phyloP scores from a whole-genome alignment of 2,797 vertebrate genomes.

The Bradypodion pumilum region DNA sequence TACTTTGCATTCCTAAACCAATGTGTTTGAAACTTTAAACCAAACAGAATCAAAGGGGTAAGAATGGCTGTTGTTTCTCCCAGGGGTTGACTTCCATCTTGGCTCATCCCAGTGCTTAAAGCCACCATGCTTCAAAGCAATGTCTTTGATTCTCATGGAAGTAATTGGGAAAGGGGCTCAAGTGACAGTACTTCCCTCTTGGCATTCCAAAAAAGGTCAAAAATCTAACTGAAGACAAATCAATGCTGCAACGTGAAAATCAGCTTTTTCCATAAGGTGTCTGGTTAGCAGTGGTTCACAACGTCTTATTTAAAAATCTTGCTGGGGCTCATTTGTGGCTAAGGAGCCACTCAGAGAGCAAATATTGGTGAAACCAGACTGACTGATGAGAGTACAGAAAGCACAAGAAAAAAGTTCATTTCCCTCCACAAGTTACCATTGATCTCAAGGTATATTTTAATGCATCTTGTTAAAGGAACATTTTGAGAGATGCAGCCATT shows the following conservation, averaged over 20 bases:
- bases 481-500: slow-evolving; percentile 35
- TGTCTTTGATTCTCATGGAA: slow-evolving; percentile 51
- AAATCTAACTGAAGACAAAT: slow-evolving; percentile 30
- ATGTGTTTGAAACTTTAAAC: slow-evolving; percentile 63
- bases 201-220: slow-evolving; percentile 49
- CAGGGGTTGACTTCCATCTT: slow-evolving; percentile 34
- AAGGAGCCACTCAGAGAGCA: neutral
- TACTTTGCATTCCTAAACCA: slow-evolving; percentile 58
- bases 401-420: slow-evolving; percentile 25
- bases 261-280: slow-evolving; percentile 37
- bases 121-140: slow-evolving; percentile 55
- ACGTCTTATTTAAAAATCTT: neutral
- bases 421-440: slow-evolving; percentile 38
- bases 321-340: neutral
- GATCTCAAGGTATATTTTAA: slow-evolving; percentile 51
- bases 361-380: neutral
- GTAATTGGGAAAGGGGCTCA: slow-evolving; percentile 22
- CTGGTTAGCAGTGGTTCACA: neutral
- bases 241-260: neutral
- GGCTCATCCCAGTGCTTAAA: slow-evolving; percentile 35
- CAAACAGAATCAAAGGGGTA: slow-evolving; percentile 56
- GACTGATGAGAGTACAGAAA: neutral
- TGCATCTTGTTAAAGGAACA: slow-evolving; percentile 42
- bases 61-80: slow-evolving; percentile 41
- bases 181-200: slow-evolving; percentile 53